phyloP scores from a whole-genome alignment of 2,888 invertebrate species.

The Tiliacea citrago region DNA sequence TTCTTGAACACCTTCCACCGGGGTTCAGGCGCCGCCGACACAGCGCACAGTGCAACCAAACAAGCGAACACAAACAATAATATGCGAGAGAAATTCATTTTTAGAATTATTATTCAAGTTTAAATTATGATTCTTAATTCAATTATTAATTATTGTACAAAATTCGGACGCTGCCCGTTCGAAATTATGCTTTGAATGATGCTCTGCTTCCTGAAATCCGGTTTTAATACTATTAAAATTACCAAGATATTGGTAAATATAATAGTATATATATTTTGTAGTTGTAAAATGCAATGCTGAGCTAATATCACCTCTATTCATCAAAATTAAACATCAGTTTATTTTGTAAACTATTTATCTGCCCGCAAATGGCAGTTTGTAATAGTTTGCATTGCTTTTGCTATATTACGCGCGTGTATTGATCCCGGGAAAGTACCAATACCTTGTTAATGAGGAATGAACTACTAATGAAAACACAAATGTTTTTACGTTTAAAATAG shows the following conservation, averaged over 20 bases:
- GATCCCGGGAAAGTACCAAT: slow-evolving; percentile 3
- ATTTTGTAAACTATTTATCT: background rate
- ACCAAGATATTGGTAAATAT: background rate
- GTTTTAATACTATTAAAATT: background rate
- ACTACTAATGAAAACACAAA: background rate
- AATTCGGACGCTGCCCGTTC: background rate
- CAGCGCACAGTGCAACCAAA: slow-evolving; percentile 71
- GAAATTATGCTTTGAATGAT: background rate
- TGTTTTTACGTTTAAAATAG: background rate
- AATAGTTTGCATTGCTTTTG: background rate
- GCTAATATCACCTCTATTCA: background rate
- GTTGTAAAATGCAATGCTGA: slow-evolving; percentile 50
- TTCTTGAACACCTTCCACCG: slow-evolving; percentile 65
- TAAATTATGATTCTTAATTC: slow-evolving; percentile 12
- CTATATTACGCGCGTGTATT: background rate
- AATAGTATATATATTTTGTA: too few relatives aligned
- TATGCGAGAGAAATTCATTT: slow-evolving; percentile 76
- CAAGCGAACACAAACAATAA: slow-evolving; percentile 76
- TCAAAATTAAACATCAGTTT: background rate
- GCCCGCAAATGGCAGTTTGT: background rate
- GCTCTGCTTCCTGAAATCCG: background rate
- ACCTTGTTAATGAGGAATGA: background rate
- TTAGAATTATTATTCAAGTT: slow-evolving; percentile 48
- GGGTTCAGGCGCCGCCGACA: slow-evolving; percentile 60
- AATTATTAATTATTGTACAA: slow-evolving; percentile 15